These are phyloP conservation scores for Trematomus bernacchii DNA, from an alignment of 2,797 vertebrate species.

Conservation along the genomic window DNA sequence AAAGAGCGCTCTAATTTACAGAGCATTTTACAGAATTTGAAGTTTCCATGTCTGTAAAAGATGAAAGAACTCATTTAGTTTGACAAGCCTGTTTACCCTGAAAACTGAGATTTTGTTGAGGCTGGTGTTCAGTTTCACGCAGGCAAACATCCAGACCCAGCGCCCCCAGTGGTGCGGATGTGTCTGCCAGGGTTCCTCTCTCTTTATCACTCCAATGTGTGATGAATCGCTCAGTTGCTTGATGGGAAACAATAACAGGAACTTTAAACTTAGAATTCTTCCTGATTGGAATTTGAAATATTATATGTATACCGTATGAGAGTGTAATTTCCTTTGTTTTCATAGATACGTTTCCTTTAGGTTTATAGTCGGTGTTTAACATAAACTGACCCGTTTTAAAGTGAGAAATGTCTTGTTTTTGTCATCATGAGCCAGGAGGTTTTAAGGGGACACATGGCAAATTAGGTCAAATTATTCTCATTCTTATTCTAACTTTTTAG, in stretches of 20 bases:
- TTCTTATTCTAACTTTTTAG: not conserved
- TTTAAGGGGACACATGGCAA: not conserved
- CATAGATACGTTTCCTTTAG: conserved; percentile 32
- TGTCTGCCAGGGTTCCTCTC: conserved; percentile 79
- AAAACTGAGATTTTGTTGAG: conserved; percentile 38
- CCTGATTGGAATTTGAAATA: conserved; percentile 76
- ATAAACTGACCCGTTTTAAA: conserved; percentile 22
- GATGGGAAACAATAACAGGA: conserved; percentile 89
- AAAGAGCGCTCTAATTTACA: not conserved
- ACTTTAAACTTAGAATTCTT: conserved; percentile 83
- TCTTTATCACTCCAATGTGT: conserved; percentile 76
- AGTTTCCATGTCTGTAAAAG: not conserved
- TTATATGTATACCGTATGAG: conserved; percentile 76
- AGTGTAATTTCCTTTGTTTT: conserved; percentile 70
- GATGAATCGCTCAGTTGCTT: conserved; percentile 81
- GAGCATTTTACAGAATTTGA: conserved; percentile 5
- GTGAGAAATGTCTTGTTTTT: conserved; percentile 26
- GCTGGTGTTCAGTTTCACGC: conserved; percentile 51
- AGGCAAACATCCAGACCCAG: conserved; percentile 70
- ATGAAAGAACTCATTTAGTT: conserved; percentile 11
- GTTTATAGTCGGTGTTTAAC: conserved; percentile 28
- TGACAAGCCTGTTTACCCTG: conserved; percentile 17
- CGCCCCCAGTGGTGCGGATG: conserved; percentile 74
- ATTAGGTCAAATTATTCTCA: not conserved
- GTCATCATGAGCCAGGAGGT: not conserved